These are phyloP conservation scores for mouse (Mus musculus) DNA, from an alignment of 2,113 vertebrate genomes.

Conservation along the genomic window GRCm39 chr11:74870501-74871000, in stretches of 20 bases:
- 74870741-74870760: conserved; percentile 38
- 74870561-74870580: conserved; percentile 4
- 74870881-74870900: neutral
- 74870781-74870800: neutral
- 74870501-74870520: neutral
- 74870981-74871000: neutral
- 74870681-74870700: neutral
- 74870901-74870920: conserved; percentile 1
- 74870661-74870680: neutral
- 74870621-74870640: neutral
- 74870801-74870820: conserved; percentile 14
- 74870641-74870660: neutral
- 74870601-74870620: neutral
- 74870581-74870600: conserved; percentile 24
- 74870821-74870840: conserved; percentile 16
- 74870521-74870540: neutral
- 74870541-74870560: neutral
- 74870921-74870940: neutral
- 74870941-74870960: neutral
- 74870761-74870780: conserved; percentile 5
- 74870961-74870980: neutral
- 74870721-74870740: conserved; percentile 18
- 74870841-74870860: conserved; percentile 27
- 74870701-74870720: conserved; percentile 11
- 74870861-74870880: conserved; percentile 8